Evolutionary conservation across 2,797 vertebrate genomes (phyloP).

Genomic region (Enteromius viviparus): DNA sequence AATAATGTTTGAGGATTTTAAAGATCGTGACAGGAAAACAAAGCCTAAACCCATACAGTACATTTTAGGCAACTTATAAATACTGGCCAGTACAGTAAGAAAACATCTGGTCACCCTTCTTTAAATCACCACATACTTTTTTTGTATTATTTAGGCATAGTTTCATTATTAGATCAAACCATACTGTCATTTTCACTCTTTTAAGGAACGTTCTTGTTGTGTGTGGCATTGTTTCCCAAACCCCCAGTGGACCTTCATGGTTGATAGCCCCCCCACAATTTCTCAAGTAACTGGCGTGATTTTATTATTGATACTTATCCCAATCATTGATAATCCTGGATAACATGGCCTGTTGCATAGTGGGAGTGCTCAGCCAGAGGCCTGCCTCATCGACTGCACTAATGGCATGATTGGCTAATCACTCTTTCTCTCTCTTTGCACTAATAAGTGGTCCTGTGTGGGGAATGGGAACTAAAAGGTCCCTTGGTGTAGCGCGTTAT

Average conservation of each 20-base stretch:
- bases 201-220: conserved; percentile 26
- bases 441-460: conserved; percentile 61
- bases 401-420: conserved; percentile 72
- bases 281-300: conserved; percentile 27
- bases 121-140: not conserved
- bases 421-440: conserved; percentile 67
- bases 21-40: not conserved
- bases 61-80: not conserved
- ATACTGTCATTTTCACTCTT: not conserved
- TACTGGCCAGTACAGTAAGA: not conserved
- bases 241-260: conserved; percentile 18
- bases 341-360: conserved; percentile 48
- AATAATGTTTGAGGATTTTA: too few relatives aligned
- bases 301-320: conserved; percentile 63
- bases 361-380: conserved; percentile 60
- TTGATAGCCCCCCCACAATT: conserved; percentile 42
- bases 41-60: not conserved
- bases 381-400: conserved; percentile 65
- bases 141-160: not conserved
- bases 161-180: not conserved
- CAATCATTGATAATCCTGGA: conserved; percentile 62
- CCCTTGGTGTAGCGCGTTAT: conserved; percentile 53
- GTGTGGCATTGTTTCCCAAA: conserved; percentile 53
- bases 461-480: conserved; percentile 58
- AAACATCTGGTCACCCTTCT: not conserved